phyloP scores from a whole-genome alignment of 2,888 invertebrate genomes.

The Bimastos eiseni region DNA sequence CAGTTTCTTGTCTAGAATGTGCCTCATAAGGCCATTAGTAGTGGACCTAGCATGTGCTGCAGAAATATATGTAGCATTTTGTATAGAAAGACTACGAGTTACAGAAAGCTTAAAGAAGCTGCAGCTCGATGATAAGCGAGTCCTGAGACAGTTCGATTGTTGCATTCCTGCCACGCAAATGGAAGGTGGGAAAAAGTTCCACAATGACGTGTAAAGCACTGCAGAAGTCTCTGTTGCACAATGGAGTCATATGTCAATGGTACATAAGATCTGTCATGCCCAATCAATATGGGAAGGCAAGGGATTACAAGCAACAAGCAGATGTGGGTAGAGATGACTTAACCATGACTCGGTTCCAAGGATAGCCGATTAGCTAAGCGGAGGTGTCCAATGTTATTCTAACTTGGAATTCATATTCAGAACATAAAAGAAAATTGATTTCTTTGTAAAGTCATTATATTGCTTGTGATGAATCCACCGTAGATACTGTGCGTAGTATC shows the following conservation, averaged over 20 bases:
- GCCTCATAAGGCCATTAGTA: neutral
- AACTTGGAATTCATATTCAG: neutral
- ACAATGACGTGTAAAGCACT: slow-evolving; percentile 13
- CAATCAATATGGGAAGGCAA: neutral
- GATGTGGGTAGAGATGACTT: neutral
- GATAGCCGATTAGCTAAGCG: neutral
- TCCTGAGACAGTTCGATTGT: neutral
- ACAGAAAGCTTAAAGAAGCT: neutral
- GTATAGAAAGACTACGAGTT: neutral
- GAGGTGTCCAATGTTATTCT: neutral
- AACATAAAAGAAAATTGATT: neutral
- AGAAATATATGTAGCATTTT: neutral
- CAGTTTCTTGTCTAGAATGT: neutral
- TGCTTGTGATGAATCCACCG: neutral
- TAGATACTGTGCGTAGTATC: neutral
- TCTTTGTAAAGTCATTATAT: neutral
- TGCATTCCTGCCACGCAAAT: neutral
- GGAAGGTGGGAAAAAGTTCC: neutral
- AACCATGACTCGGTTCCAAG: neutral
- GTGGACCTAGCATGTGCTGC: neutral
- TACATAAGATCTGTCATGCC: neutral
- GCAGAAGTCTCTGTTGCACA: neutral
- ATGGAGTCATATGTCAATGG: neutral
- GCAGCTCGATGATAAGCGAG: neutral
- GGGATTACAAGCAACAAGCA: neutral